These are phyloP conservation scores for Noctua comes DNA, from an alignment of 2,888 invertebrate species.

Conservation along the genomic window DNA sequence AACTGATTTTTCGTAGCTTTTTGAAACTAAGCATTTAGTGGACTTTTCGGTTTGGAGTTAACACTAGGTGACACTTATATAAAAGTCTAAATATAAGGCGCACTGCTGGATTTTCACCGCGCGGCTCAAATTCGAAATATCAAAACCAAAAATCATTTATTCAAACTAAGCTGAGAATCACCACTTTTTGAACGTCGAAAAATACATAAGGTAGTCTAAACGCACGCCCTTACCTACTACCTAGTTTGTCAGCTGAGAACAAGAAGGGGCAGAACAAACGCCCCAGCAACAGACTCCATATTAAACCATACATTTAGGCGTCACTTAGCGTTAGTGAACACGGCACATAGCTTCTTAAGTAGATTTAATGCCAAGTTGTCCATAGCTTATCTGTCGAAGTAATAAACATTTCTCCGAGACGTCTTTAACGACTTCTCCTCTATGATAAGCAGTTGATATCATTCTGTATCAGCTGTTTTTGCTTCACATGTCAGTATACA, in stretches of 20 bases:
- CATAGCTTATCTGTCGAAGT: conserved; percentile 28
- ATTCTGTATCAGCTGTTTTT: conserved; percentile 38
- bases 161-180: background rate
- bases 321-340: background rate
- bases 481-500: conserved; percentile 35
- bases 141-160: background rate
- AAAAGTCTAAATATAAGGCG: background rate
- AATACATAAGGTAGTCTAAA: background rate
- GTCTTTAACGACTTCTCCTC: conserved; percentile 31
- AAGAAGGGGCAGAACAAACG: background rate
- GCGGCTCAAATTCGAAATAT: background rate
- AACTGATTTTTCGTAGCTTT: too few relatives aligned
- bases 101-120: background rate
- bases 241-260: background rate
- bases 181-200: background rate
- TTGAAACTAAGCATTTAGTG: too few relatives aligned
- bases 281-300: background rate
- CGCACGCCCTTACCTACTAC: too few relatives aligned
- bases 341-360: background rate
- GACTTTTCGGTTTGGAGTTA: too few relatives aligned
- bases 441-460: conserved; percentile 33
- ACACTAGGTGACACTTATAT: background rate
- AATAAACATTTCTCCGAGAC: conserved; percentile 41
- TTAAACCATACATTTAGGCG: background rate
- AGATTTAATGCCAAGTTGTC: conserved; percentile 12